Percentiles rank a stretch among this genome's conserved stretches.
phyloP scores from a whole-genome alignment of 2,797 vertebrate species.

The Toxotes lorentzi region DNA sequence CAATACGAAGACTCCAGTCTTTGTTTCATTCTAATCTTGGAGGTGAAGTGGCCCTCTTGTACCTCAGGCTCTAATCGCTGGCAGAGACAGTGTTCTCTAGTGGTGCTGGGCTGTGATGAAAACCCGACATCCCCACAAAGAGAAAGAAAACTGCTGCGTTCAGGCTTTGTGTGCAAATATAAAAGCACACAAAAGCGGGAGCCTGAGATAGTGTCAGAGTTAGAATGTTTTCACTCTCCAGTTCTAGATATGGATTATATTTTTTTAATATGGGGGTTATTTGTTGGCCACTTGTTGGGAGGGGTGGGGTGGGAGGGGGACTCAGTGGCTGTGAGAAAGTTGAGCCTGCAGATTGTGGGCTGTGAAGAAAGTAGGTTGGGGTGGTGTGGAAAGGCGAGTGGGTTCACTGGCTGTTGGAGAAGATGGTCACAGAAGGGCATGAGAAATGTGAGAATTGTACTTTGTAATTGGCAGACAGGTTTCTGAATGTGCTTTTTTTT shows the following conservation, averaged over 20 bases:
- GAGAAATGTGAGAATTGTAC: slow-evolving; percentile 71
- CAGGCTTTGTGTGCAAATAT: slow-evolving; percentile 82
- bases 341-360: slow-evolving; percentile 49
- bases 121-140: slow-evolving; percentile 72
- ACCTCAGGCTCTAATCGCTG: slow-evolving; percentile 76
- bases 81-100: slow-evolving; percentile 78
- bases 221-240: slow-evolving; percentile 64
- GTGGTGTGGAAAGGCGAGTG: slow-evolving; percentile 48
- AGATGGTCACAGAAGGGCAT: slow-evolving; percentile 72
- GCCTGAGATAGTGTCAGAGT: slow-evolving; percentile 80
- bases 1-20: slow-evolving; percentile 71
- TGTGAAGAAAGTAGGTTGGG: slow-evolving; percentile 61
- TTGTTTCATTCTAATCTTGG: slow-evolving; percentile 80
- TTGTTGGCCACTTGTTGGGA: slow-evolving; percentile 66
- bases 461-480: slow-evolving; percentile 45
- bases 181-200: slow-evolving; percentile 80
- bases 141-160: slow-evolving; percentile 76
- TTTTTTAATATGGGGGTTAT: slow-evolving; percentile 68
- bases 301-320: slow-evolving; percentile 17
- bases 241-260: slow-evolving; percentile 75
- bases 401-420: slow-evolving; percentile 60
- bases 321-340: slow-evolving; percentile 78
- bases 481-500: slow-evolving; percentile 17
- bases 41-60: slow-evolving; percentile 84
- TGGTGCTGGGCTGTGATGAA: slow-evolving; percentile 68